Base-by-base conservation (phyloP, 1,140 invertebrate genomes). In the Leptoteleia sp. region DNA sequence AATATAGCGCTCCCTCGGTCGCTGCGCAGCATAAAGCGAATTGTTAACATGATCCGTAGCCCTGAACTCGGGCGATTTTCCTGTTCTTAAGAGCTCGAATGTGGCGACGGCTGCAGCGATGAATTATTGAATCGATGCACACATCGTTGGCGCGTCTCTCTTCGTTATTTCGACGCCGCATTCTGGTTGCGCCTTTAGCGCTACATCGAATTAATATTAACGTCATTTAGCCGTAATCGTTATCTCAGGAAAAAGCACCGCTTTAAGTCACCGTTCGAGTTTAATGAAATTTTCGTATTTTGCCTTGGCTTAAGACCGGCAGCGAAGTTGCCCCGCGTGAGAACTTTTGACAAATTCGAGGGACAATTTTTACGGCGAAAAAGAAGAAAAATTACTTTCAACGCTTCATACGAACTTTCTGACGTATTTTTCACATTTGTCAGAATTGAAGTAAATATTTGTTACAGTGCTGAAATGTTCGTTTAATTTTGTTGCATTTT, bases 41-140 rank as follows among this genome's bases (percentile, higher is more conserved):
- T 84, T 72, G 81, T 83, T 80, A 83, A 84, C 75, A 52, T 67
- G 57, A 75, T 68, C 35, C 12, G 25, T 57, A n/a, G 31, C 12
- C 45, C 67, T 71, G 42, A 68, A 68, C 50, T 57, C 42, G 22
- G n/a, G 25, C 13, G 64, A 52, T 70, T 70, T 70, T 70, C 65
- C 25, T n/a, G 64, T 38, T 52, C 50, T 68, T 68, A 55, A 68
- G 57, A 68, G 50, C 40, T 40, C 29, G 12, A 47, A 13, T 37
- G 40, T 13, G 40, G 50, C 31, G 40, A 37, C 40, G 45, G 29
- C 48, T 68, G 42, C 50, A 67, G 12, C 48, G 31, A 68, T 68
- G 64, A 68, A 68, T 68, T 57, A 68, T 68, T 55, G 40, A 68
- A 68, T 57, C 50, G 50, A 68, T 68, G 64, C 50, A 48, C 38